These are phyloP conservation scores for Entelurus aequoreus DNA, from an alignment of 2,113 vertebrate species.

Conservation along the genomic window DNA sequence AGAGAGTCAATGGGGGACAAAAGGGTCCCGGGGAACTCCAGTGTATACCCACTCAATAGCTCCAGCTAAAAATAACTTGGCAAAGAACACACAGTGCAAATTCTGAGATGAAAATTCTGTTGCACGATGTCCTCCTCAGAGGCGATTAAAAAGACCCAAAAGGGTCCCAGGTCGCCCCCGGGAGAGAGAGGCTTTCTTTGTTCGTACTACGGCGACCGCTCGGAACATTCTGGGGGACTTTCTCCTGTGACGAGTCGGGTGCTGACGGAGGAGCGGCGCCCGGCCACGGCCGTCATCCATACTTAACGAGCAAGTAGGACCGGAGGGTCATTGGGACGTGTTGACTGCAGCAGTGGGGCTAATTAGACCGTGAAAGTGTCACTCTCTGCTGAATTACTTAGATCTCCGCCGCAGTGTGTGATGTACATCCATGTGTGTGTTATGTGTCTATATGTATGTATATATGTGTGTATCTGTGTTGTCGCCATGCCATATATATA, in stretches of 20 bases:
- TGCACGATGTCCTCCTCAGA: too few relatives aligned
- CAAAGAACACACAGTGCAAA: too few relatives aligned
- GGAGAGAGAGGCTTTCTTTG: neutral
- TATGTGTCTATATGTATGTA: too few relatives aligned
- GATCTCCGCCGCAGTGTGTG: constrained; percentile 28
- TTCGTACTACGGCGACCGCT: neutral
- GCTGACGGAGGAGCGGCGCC: constrained; percentile 27
- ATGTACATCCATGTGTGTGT: constrained; percentile 1
- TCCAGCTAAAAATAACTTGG: too few relatives aligned
- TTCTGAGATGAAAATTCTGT: too few relatives aligned
- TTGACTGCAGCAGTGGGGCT: constrained; percentile 65
- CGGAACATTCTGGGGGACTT: constrained; percentile 17
- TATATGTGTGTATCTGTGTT: too few relatives aligned
- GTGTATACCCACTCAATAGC: too few relatives aligned
- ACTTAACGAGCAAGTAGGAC: constrained; percentile 57
- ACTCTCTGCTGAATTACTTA: constrained; percentile 62
- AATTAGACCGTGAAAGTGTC: constrained; percentile 68
- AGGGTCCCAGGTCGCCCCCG: neutral
- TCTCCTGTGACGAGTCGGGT: constrained; percentile 15
- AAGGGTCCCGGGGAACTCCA: too few relatives aligned
- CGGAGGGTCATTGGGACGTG: constrained; percentile 55
- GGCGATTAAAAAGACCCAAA: neutral
- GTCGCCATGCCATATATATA: too few relatives aligned
- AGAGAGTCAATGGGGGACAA: too few relatives aligned
- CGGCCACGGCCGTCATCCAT: constrained; percentile 42